phyloP scores from a whole-genome alignment of 2,888 invertebrate genomes.

The Meghimatium bilineatum region DNA sequence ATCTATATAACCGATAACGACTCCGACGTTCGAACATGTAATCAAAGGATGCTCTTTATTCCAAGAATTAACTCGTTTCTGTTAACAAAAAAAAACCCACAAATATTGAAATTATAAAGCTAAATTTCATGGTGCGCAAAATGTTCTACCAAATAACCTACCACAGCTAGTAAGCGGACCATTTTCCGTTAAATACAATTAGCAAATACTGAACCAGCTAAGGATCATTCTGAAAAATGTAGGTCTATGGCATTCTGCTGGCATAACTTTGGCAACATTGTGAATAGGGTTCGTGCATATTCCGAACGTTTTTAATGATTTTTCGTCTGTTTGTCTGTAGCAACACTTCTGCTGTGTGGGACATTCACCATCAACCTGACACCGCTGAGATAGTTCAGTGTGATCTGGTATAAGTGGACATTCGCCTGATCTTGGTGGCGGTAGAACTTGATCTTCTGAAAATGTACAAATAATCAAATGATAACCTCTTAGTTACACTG shows the following conservation, averaged over 20 bases:
- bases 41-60: too few species aligned
- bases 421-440: constrained; percentile 7
- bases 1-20: too few species aligned
- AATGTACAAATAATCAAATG: not conserved
- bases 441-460: not conserved
- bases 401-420: not conserved
- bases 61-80: too few species aligned
- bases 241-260: not conserved
- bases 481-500: too few species aligned
- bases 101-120: too few species aligned
- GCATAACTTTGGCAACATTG: not conserved
- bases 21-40: too few species aligned
- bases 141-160: too few species aligned
- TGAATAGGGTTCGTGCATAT: not conserved
- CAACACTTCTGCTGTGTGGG: constrained; percentile 8
- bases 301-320: not conserved
- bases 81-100: too few species aligned
- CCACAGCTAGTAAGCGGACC: too few species aligned
- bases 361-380: constrained; percentile 9
- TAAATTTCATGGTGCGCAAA: too few species aligned
- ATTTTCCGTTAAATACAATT: too few species aligned
- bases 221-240: not conserved
- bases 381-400: not conserved
- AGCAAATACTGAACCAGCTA: constrained; percentile 14
- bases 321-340: not conserved